A percentile compares a stretch with the other conserved stretches of the same genome.
Conservation (phyloP, 30 jellyfish, hydroid and myxozoan genomes). For the Cassiopea xamachana region DNA sequence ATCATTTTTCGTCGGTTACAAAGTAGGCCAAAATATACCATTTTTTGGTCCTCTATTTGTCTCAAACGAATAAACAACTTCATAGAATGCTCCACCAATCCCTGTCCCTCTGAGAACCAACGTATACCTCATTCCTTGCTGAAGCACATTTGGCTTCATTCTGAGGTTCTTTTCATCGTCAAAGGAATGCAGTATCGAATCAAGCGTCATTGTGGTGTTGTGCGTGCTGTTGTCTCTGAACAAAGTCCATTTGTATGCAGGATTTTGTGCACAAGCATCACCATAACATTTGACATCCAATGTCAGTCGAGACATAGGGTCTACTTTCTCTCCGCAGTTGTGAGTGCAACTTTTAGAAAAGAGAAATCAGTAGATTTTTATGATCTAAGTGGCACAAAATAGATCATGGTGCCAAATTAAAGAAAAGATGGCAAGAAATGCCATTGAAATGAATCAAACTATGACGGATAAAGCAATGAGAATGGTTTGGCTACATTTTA, state of each 20-base stretch:
- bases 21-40: conserved; percentile 5
- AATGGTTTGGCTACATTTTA: too few relatives aligned
- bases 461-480: too few relatives aligned
- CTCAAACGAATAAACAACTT: conserved; percentile 8
- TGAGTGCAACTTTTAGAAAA: conserved; percentile 28
- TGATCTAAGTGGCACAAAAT: too few relatives aligned
- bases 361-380: not conserved
- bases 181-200: conserved; percentile 21
- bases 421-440: too few relatives aligned
- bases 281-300: conserved; percentile 42
- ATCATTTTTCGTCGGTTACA: not conserved
- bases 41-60: conserved; percentile 35
- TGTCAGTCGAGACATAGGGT: conserved; percentile 9
- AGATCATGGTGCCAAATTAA: too few relatives aligned
- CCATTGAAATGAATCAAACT: too few relatives aligned
- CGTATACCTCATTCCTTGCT: conserved; percentile 17
- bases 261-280: conserved; percentile 46
- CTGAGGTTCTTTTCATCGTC: conserved; percentile 38
- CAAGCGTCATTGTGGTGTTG: conserved; percentile 8
- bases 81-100: conserved; percentile 35
- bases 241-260: conserved; percentile 42
- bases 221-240: conserved; percentile 4
- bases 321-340: conserved; percentile 28
- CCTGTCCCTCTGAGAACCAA: conserved; percentile 48
- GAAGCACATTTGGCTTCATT: conserved; percentile 43